These are phyloP conservation scores for Troglohyphantes excavatus DNA, from an alignment of 2,888 invertebrate species.

Conservation along the genomic window DNA sequence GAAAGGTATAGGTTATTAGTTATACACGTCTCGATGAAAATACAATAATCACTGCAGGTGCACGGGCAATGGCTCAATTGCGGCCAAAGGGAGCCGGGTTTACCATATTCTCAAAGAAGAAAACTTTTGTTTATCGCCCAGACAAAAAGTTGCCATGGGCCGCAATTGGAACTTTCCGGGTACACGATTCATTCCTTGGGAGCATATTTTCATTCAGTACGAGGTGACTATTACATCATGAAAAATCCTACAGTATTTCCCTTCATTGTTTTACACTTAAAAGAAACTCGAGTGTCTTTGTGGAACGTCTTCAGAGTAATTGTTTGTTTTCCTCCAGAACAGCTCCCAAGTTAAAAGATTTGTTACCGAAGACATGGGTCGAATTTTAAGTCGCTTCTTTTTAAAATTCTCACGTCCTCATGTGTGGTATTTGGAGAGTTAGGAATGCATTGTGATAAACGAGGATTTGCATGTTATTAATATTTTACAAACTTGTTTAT, in stretches of 20 bases:
- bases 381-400: constrained; percentile 60
- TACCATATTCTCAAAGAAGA: too few species aligned
- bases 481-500: constrained; percentile 23
- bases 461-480: background rate
- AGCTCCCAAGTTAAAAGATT: constrained; percentile 24
- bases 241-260: background rate
- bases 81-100: too few species aligned
- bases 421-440: constrained; percentile 36
- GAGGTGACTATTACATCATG: background rate
- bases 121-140: too few species aligned
- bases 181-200: too few species aligned
- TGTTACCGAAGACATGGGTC: constrained; percentile 22
- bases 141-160: too few species aligned
- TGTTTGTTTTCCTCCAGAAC: constrained; percentile 25
- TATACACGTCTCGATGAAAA: too few species aligned
- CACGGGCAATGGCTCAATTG: too few species aligned
- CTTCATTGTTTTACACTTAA: background rate
- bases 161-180: too few species aligned
- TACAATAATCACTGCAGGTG: too few species aligned
- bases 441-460: constrained; percentile 41
- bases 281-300: background rate
- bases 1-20: too few species aligned
- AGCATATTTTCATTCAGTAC: background rate
- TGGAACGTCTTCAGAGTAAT: constrained; percentile 31
- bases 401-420: constrained; percentile 59